Conservation (phyloP, 2,797 vertebrate genomes). For the Peromyscus aztecus region DNA sequence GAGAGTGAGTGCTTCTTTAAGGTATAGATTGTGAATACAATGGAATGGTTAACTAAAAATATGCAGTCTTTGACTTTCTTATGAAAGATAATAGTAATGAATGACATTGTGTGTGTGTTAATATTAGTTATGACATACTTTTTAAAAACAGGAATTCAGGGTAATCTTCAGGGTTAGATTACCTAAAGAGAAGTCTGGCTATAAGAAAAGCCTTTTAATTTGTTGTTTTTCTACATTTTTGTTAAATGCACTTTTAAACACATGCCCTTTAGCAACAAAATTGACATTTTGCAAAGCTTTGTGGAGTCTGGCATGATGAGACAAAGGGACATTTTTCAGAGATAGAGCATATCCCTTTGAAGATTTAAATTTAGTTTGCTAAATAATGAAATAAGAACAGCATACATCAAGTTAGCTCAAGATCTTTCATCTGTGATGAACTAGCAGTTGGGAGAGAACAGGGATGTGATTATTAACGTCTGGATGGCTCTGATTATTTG, state of each 20-base stretch:
- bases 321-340: neutral
- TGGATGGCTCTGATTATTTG: conserved; percentile 8
- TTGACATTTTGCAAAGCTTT: conserved; percentile 42
- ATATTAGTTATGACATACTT: neutral
- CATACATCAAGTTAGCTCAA: conserved; percentile 37
- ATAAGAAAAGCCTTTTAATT: conserved; percentile 67
- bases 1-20: neutral
- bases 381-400: conserved; percentile 67
- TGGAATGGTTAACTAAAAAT: conserved; percentile 15
- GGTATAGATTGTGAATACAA: neutral
- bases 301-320: conserved; percentile 2
- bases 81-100: conserved; percentile 28
- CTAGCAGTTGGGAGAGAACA: neutral
- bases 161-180: conserved; percentile 15
- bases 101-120: neutral
- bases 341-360: neutral
- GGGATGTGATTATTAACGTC: neutral
- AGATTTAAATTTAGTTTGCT: conserved; percentile 52
- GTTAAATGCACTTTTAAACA: conserved; percentile 47
- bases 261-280: conserved; percentile 47
- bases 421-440: conserved; percentile 42
- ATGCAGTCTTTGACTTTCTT: neutral
- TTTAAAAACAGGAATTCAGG: conserved; percentile 5
- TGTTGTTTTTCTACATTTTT: conserved; percentile 62
- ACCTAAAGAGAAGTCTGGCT: conserved; percentile 17